These are phyloP conservation scores for Zingel zingel DNA, from an alignment of 2,113 vertebrate genomes.

Conservation along the genomic window DNA sequence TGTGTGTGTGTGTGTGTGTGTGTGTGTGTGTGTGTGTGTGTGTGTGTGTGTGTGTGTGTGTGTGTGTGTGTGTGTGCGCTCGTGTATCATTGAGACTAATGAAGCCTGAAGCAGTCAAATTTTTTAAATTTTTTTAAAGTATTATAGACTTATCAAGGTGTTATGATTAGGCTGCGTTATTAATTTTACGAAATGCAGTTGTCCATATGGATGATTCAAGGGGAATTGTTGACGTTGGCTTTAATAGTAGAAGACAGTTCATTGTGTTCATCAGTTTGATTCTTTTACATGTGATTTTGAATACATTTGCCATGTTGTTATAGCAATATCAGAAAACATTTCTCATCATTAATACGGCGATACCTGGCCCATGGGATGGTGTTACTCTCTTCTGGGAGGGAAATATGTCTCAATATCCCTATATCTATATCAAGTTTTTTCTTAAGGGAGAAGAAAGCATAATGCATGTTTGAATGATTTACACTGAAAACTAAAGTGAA, in stretches of 20 bases:
- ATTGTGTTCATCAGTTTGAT: not conserved
- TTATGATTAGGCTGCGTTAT: not conserved
- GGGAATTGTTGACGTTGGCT: not conserved
- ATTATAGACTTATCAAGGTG: too few relatives aligned
- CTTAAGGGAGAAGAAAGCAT: not conserved
- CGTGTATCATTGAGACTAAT: constrained; percentile 22
- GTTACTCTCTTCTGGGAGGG: not conserved
- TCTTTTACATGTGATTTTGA: not conserved
- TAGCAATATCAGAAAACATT: not conserved
- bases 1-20: constrained; percentile 2
- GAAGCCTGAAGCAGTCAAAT: not conserved
- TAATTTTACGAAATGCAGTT: not conserved
- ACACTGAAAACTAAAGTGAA: not conserved
- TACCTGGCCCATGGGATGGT: too few relatives aligned
- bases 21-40: constrained; percentile 16
- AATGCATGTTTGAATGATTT: not conserved
- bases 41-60: not conserved
- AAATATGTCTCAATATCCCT: not conserved
- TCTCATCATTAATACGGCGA: not conserved
- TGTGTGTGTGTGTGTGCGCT: not conserved
- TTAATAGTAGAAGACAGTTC: not conserved
- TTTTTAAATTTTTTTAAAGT: too few relatives aligned
- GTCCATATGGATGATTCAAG: not conserved
- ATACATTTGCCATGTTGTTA: not conserved
- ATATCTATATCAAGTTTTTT: too few relatives aligned